Evolutionary conservation across 2,113 vertebrate genomes (phyloP).

Genomic region (Ia io): DNA sequence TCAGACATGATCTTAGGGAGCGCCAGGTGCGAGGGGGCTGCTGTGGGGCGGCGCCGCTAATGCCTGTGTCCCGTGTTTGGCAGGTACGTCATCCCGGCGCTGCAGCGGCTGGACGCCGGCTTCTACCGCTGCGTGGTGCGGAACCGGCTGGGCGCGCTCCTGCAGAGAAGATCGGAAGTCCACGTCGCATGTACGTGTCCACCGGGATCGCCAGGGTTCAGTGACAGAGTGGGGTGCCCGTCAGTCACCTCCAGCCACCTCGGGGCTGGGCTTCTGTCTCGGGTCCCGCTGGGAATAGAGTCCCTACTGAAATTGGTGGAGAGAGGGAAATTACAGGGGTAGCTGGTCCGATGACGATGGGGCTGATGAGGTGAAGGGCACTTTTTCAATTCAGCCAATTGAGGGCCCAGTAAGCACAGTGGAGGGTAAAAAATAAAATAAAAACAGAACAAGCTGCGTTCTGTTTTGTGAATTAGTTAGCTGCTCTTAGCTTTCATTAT

Average conservation of each 20-base stretch:
- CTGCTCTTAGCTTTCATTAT: not conserved
- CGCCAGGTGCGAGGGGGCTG: no score
- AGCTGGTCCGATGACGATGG: accelerated
- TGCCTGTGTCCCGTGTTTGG: not conserved
- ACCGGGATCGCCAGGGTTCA: not conserved
- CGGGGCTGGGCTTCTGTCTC: not conserved
- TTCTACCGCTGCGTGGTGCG: conserved; percentile 90
- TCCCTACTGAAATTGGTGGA: not conserved
- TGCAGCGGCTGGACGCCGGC: conserved; percentile 86
- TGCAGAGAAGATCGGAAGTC: conserved; percentile 88
- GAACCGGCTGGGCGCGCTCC: conserved; percentile 90
- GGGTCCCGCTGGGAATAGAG: not conserved
- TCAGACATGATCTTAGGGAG: not conserved
- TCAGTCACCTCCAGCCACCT: not conserved
- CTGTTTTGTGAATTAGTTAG: not conserved
- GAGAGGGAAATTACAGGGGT: not conserved
- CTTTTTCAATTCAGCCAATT: not conserved
- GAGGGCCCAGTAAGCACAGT: accelerated
- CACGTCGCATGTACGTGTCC: conserved; percentile 92
- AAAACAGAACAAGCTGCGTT: not conserved
- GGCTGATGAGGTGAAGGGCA: not conserved
- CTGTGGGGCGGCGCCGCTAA: not conserved
- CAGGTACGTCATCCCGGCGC: conserved; percentile 86
- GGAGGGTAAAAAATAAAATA: not conserved
- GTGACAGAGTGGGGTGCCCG: not conserved